These are phyloP conservation scores for Ceratotherium simum DNA, from an alignment of 2,113 vertebrate species.

Conservation along the genomic window DNA sequence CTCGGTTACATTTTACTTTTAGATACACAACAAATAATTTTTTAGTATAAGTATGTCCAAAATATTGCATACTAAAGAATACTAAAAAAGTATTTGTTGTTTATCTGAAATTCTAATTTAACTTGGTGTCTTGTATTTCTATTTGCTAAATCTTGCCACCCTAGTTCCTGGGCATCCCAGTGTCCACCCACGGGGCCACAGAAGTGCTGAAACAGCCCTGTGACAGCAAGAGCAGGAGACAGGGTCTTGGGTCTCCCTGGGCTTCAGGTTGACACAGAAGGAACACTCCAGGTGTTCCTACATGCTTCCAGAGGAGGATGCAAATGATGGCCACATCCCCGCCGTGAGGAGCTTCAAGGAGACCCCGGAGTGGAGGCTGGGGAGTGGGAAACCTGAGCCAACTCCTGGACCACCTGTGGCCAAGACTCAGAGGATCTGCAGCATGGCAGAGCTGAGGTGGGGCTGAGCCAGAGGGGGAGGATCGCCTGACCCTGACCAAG, in stretches of 20 bases:
- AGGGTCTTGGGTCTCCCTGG: neutral
- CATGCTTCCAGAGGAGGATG: neutral
- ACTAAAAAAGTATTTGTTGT: neutral
- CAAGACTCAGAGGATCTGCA: neutral
- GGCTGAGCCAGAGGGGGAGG: neutral
- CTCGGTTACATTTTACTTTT: neutral
- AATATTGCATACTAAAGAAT: neutral
- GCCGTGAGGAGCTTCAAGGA: neutral
- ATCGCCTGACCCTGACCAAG: neutral
- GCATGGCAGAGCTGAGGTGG: neutral
- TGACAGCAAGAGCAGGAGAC: neutral
- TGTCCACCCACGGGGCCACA: neutral
- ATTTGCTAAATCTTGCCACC: neutral
- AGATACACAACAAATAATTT: neutral
- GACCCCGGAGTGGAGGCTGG: neutral
- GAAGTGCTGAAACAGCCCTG: neutral
- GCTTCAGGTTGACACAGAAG: neutral
- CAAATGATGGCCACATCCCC: neutral
- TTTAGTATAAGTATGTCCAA: neutral
- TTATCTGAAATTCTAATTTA: constrained; percentile 40
- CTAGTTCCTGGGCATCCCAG: neutral
- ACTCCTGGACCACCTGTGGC: neutral
- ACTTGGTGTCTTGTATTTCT: neutral
- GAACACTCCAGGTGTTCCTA: neutral
- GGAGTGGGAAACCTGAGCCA: neutral